Evolutionary conservation across 2,797 vertebrate species (phyloP).

Genomic region (Steatocranus sp.): DNA sequence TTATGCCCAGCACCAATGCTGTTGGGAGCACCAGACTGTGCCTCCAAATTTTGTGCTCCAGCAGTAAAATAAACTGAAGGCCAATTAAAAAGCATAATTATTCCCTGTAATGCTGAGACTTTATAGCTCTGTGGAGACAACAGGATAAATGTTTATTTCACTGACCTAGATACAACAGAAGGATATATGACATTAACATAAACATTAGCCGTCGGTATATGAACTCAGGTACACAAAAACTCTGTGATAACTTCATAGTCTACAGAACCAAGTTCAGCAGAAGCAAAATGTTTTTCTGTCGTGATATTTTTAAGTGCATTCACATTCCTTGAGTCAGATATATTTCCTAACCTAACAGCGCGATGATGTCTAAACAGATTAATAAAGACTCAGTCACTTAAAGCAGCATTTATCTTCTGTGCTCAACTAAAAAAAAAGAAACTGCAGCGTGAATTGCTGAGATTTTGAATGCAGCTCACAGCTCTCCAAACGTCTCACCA

Average conservation of each 20-base stretch:
- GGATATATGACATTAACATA: not conserved
- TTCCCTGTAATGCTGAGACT: not conserved
- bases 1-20: constrained; percentile 1
- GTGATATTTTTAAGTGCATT: not conserved
- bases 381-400: not conserved
- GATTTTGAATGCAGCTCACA: not conserved
- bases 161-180: not conserved
- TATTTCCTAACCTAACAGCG: not conserved
- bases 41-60: not conserved
- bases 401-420: not conserved
- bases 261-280: not conserved
- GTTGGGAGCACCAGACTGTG: not conserved
- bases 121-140: constrained; percentile 9
- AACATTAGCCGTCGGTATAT: not conserved
- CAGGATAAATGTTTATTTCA: not conserved
- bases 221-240: accelerated
- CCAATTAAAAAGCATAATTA: constrained; percentile 27
- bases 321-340: not conserved
- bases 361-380: not conserved
- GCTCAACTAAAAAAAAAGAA: not conserved
- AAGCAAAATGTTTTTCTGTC: not conserved
- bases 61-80: constrained; percentile 4
- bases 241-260: not conserved
- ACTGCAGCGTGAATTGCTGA: not conserved
- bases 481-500: not conserved